Conservation (phyloP, 2,888 invertebrate species). For the Archaeoteleia sp. region DNA sequence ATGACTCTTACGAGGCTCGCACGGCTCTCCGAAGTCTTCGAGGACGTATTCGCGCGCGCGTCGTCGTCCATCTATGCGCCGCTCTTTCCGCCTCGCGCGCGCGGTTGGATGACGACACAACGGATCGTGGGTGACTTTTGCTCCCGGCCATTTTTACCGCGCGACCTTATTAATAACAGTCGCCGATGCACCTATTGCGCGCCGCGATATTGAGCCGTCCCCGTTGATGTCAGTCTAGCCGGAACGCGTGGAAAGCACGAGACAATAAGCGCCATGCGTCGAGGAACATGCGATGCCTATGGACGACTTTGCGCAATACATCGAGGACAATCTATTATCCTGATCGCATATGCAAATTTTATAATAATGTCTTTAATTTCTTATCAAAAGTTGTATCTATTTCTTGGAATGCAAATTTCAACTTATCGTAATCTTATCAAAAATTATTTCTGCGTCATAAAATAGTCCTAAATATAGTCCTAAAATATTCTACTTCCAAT, state of each 20-base stretch:
- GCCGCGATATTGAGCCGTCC: slow-evolving; percentile 48
- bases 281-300: slow-evolving; percentile 23
- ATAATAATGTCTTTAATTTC: no score
- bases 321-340: no score
- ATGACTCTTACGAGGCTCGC: no score
- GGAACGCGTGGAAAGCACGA: slow-evolving; percentile 45
- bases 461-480: no score
- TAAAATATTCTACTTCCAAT: no score
- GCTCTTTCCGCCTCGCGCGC: slow-evolving; percentile 20
- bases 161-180: slow-evolving; percentile 50
- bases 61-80: slow-evolving; percentile 18
- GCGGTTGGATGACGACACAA: slow-evolving; percentile 37
- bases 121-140: slow-evolving; percentile 52
- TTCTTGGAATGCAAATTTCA: no score
- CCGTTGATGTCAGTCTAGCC: slow-evolving; percentile 43
- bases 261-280: slow-evolving; percentile 38
- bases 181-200: slow-evolving; percentile 47
- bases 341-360: no score
- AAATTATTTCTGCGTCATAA: no score
- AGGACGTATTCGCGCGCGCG: neutral
- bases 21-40: no score
- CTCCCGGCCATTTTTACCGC: slow-evolving; percentile 48
- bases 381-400: no score
- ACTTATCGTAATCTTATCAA: no score
- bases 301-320: no score